A percentile compares a stretch with the other conserved stretches of the same genome.
These are phyloP conservation scores for Brevimyrus niger DNA, from an alignment of 2,113 vertebrate species.

Conservation along the genomic window DNA sequence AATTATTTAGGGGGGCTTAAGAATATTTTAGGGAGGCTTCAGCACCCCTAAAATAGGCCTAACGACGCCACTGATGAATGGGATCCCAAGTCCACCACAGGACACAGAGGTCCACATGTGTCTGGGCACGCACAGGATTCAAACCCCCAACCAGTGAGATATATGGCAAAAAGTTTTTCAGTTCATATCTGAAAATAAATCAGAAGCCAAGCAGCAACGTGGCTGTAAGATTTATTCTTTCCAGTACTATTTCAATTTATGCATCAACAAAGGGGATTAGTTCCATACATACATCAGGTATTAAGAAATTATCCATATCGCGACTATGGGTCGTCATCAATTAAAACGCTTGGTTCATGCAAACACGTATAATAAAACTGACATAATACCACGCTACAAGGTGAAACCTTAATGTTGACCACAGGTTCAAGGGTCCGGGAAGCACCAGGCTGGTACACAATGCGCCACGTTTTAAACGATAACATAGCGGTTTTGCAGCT, in stretches of 20 bases:
- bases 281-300: background rate
- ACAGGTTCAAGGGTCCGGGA: background rate
- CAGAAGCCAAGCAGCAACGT: background rate
- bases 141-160: background rate
- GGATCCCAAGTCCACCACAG: background rate
- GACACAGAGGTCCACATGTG: background rate
- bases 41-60: no score
- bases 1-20: no score
- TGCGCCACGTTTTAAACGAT: background rate
- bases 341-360: background rate
- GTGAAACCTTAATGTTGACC: background rate
- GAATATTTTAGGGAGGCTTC: no score
- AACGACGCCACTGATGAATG: no score
- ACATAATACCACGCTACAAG: background rate
- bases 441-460: background rate
- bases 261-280: background rate
- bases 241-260: background rate
- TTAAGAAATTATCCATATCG: background rate
- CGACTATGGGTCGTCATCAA: background rate
- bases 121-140: background rate
- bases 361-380: background rate
- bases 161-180: background rate
- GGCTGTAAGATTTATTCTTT: background rate
- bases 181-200: background rate
- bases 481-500: background rate